A percentile compares a stretch with the other conserved stretches of the same genome.
Conservation (phyloP, 2,888 invertebrate genomes). For the Ennomos fuscantarius region DNA sequence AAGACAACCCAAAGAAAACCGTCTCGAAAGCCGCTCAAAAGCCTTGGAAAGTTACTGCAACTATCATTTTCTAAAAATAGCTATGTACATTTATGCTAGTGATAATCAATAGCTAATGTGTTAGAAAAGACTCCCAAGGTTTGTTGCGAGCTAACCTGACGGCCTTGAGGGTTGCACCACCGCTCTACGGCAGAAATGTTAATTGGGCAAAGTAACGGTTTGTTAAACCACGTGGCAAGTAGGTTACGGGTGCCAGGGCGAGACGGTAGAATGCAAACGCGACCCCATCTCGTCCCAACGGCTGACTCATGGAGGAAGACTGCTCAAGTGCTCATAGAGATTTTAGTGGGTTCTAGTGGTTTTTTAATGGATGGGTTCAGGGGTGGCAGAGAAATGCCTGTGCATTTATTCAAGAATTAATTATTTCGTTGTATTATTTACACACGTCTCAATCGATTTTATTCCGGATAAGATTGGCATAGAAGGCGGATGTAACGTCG, state of each 20-base stretch:
- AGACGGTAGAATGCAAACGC: neutral
- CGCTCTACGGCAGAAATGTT: constrained; percentile 24
- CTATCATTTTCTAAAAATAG: constrained; percentile 9
- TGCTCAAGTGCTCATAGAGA: too few species aligned
- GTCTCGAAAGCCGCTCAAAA: neutral
- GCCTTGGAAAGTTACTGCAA: constrained; percentile 8
- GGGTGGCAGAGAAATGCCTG: too few species aligned
- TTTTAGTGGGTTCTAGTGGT: too few species aligned
- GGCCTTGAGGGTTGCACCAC: constrained; percentile 27
- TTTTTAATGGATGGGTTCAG: too few species aligned
- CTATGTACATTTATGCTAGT: neutral
- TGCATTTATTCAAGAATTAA: too few species aligned
- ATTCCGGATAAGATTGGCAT: too few species aligned
- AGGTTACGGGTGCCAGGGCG: neutral
- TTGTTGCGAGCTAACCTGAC: constrained; percentile 13
- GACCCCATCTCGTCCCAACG: too few species aligned
- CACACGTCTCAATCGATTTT: too few species aligned
- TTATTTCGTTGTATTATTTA: too few species aligned
- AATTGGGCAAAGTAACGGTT: constrained; percentile 19
- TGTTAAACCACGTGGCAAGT: constrained; percentile 9
- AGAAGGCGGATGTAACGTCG: too few species aligned
- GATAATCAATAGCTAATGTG: constrained; percentile 19
- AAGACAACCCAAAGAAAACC: constrained; percentile 5
- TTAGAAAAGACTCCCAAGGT: constrained; percentile 20
- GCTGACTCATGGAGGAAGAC: too few species aligned